Conservation (phyloP, 1,140 invertebrate species). For the Uloborus diversus region DNA sequence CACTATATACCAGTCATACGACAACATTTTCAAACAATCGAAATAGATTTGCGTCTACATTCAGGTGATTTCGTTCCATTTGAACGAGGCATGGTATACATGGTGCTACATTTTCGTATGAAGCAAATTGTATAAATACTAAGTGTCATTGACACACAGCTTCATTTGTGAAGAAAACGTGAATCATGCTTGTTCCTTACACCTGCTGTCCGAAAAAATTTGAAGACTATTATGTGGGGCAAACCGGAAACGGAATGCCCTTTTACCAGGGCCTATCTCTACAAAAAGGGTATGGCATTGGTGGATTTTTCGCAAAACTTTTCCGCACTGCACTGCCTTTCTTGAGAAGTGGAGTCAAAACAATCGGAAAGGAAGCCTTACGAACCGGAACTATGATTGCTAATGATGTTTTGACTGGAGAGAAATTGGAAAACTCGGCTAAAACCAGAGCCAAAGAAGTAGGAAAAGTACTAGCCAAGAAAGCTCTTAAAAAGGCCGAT, state of each 20-base stretch:
- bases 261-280: not conserved
- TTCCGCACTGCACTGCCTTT: not conserved
- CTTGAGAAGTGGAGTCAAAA: not conserved
- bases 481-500: not conserved
- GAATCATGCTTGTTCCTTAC: not conserved
- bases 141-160: not conserved
- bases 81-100: not conserved
- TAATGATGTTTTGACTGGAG: not conserved
- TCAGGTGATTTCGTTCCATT: not conserved
- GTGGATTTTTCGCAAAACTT: not conserved
- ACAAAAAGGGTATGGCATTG: not conserved
- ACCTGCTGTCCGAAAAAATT: not conserved
- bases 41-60: not conserved
- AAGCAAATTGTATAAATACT: not conserved
- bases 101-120: not conserved
- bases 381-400: not conserved
- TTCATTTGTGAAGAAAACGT: not conserved
- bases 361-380: slow-evolving; percentile 7
- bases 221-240: not conserved
- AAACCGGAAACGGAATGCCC: not conserved
- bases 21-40: not conserved
- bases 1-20: not conserved
- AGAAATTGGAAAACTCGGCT: not conserved
- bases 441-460: not conserved
- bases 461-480: not conserved